These are phyloP conservation scores for Linurgus olivaceus DNA, from an alignment of 2,797 vertebrate species.

Conservation along the genomic window DNA sequence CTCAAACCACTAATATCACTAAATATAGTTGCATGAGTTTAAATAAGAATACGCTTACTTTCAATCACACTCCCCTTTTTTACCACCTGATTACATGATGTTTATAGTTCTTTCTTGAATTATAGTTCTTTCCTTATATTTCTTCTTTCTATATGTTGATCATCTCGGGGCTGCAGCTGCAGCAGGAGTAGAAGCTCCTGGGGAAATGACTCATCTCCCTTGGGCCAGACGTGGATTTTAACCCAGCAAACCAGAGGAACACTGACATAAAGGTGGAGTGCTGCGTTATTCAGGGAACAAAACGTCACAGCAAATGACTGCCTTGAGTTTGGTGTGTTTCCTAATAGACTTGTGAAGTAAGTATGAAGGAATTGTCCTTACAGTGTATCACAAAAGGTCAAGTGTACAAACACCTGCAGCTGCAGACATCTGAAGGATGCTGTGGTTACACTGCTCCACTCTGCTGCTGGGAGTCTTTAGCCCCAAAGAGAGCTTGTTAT, in stretches of 20 bases:
- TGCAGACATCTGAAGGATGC: background rate
- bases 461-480: background rate
- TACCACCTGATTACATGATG: background rate
- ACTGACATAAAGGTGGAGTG: conserved; percentile 3
- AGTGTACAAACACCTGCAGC: background rate
- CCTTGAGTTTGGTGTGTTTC: background rate
- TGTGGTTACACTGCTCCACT: background rate
- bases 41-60: conserved; percentile 1
- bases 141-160: background rate
- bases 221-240: background rate
- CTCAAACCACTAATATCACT: background rate
- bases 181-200: background rate
- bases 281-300: background rate
- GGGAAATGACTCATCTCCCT: conserved; percentile 55
- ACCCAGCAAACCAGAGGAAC: background rate
- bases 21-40: background rate
- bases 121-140: background rate
- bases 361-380: background rate
- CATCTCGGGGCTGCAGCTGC: conserved; percentile 33
- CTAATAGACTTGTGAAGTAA: background rate
- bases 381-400: background rate
- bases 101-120: background rate
- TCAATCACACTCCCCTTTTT: background rate
- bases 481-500: background rate
- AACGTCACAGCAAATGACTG: background rate